Base-by-base conservation (phyloP, 1,140 invertebrate species). In the Drosophila sturtevanti region DNA sequence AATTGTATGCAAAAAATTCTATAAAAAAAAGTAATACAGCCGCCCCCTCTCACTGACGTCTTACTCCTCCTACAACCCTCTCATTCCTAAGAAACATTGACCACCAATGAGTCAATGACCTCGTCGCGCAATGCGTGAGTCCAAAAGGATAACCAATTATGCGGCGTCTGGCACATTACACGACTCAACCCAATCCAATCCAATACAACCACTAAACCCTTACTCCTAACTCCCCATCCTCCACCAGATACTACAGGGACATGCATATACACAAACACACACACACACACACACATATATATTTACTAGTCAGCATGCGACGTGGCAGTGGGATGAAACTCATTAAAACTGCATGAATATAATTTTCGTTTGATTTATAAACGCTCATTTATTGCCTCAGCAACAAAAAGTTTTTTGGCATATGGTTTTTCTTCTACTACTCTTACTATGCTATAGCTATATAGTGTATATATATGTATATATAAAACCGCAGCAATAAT, bases 331-430 rank as follows among this genome's bases (percentile, higher is more conserved):
- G 41, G 41, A 48, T 48, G 41, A 85, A 89, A 82, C 79, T 87
- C 84, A 87, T 87, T 87, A 87, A 89, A 87, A 89, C 78, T 87
- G 84, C 84, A 87, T 87, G 84, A 87, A 89, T 89, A 89, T 84
- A 89, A 87, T 87, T 82, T 87, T 89, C 84, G 72, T 79, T 89
- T 87, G 84, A 87, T 87, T 87, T 87, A 87, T 89, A 87, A 71
- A 67, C 84, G 80, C 63, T 79, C 82, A 87, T 81, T 78, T 87
- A 75, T 67, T 64, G 64, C 81, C 76, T 48, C 60, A 52, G 37
- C 54, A 24, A 44, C 22, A 44, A 24, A 41, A 72, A 69, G 48
- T 34, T 71, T 52, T 58, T 70, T 65, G 82, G 82, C 82, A 87
- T 82, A 82, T 87, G 82, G 78, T 78, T 54, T 34, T 31, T 38